Base-by-base conservation (phyloP, 2,113 vertebrate species). In the Anolis carolinensis region DNA sequence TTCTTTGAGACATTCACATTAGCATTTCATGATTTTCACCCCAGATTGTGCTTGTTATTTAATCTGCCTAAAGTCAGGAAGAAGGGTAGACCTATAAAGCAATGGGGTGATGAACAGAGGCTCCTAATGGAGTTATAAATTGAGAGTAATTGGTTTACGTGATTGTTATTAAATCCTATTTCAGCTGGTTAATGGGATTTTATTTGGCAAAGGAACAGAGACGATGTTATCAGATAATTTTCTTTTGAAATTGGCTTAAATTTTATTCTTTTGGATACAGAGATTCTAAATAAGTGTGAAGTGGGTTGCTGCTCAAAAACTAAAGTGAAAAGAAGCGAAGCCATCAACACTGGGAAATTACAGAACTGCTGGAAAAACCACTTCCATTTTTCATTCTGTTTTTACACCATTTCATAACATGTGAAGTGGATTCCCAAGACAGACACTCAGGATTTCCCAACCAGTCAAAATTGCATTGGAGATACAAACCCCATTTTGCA, bases 101-200 rank as follows among this genome's bases (percentile, higher is more conserved):
- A 89, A 85, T 87, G 77, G 89, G 25, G 13, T 93, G 93, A 95
- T 95, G 93, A 95, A 94, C 95, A 94, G 65, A 93, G 91, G 90
- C 63, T 91, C 88, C 92, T 96, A 95, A 96, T 94, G 89, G 93
- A 94, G 90, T 94, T 96, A 96, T 95, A 96, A 95, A 96, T 94
- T 90, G 93, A 96, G 94, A 94, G 93, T 96, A 96, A 96, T 96
- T 96, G 94, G 93, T 96, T 95, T 96, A 94, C 1, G 75, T 90
- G 95, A 95, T 96, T 95, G 91, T 93, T 96, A 96, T 95, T 95
- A 96, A 95, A 93, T 94, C 74, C 88, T 88, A 94, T 96, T 95
- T 96, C 93, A 94, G 74, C 91, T 95, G 87, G 92, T 92, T 96
- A 96, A 95, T 96, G 95, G 90, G 95, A 96, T 95, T 96, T 90